Conservation (phyloP, 1,140 invertebrate genomes). For the Portunus trituberculatus region DNA sequence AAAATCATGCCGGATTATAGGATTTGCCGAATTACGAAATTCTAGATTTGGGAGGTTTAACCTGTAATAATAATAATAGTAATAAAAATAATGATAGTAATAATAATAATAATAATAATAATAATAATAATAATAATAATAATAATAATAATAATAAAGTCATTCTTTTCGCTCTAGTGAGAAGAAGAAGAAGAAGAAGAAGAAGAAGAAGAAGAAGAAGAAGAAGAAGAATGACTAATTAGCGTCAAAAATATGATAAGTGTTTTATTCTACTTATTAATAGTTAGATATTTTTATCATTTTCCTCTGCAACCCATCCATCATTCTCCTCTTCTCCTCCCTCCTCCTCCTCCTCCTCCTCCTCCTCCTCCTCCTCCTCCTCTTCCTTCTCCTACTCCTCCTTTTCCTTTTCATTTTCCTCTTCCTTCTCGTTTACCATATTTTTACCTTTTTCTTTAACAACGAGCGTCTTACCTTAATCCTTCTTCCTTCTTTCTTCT, state of each 20-base stretch:
- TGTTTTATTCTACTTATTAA: neutral
- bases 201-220: too few relatives aligned
- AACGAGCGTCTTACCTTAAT: neutral
- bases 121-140: conserved; percentile 34
- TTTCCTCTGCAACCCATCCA: neutral
- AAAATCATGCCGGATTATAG: too few relatives aligned
- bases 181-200: neutral
- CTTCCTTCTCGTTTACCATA: neutral
- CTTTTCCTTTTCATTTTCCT: neutral
- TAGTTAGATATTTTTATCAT: neutral
- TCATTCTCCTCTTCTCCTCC: neutral
- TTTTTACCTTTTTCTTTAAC: neutral
- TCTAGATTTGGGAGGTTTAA: too few relatives aligned
- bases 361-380: neutral
- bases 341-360: neutral
- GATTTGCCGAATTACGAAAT: too few relatives aligned
- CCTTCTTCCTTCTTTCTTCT: neutral
- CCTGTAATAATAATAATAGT: neutral
- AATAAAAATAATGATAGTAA: conserved; percentile 4
- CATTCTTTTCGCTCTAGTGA: too few relatives aligned
- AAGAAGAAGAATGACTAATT: neutral
- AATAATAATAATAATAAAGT: conserved; percentile 18
- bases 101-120: neutral
- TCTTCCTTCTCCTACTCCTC: neutral
- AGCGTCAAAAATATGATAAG: neutral